Conservation (phyloP, 2,888 invertebrate species). For the Matsumyia berberina region DNA sequence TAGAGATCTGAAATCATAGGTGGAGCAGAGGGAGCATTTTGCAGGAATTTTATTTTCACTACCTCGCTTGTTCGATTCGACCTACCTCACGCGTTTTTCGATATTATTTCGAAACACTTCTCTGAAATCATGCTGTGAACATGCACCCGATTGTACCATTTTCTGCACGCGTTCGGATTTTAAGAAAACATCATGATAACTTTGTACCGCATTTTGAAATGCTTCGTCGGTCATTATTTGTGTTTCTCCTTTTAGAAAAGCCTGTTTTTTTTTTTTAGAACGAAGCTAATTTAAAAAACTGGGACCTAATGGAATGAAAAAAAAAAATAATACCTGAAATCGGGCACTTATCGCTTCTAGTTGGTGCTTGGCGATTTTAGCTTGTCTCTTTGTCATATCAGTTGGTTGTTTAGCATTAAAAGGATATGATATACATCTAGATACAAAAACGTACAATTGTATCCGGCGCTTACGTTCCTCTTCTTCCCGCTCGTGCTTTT, state of each 20-base stretch:
- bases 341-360: conserved; percentile 96
- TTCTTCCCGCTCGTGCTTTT: conserved; percentile 97
- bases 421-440: conserved; percentile 98
- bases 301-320: too few species aligned
- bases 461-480: conserved; percentile 97
- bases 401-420: conserved; percentile 99
- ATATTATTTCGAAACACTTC: conserved; percentile 99
- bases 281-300: too few species aligned
- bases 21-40: background rate
- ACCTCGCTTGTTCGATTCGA: background rate
- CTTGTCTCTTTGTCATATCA: conserved; percentile 97
- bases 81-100: conserved; percentile 96
- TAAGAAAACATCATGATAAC: conserved; percentile 97
- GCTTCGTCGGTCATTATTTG: conserved; percentile 99
- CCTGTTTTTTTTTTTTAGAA: too few species aligned
- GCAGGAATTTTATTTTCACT: background rate
- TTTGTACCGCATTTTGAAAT: conserved; percentile 99
- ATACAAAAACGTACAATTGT: conserved; percentile 99
- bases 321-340: conserved; percentile 90
- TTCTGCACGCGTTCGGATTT: conserved; percentile 97
- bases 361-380: conserved; percentile 98
- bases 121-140: conserved; percentile 98
- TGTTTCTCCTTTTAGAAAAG: conserved; percentile 98
- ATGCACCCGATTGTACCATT: conserved; percentile 99
- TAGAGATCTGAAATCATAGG: conserved; percentile 89